Conservation (phyloP, 2,888 invertebrate genomes). For the Trilocha varians region DNA sequence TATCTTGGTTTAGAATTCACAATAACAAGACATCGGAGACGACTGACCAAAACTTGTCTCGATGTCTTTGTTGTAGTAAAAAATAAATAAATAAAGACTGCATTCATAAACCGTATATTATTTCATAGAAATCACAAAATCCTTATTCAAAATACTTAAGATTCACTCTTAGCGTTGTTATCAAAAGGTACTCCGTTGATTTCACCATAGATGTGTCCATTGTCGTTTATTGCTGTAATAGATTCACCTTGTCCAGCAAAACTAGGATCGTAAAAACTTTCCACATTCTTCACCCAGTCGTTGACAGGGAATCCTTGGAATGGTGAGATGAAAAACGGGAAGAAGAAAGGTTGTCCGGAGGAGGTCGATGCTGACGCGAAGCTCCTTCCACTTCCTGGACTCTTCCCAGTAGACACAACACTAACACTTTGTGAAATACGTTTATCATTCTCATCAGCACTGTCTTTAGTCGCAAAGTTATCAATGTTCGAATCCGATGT, state of each 20-base stretch:
- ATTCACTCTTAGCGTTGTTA: conserved; percentile 20
- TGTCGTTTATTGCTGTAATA: conserved; percentile 39
- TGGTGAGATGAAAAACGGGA: conserved; percentile 35
- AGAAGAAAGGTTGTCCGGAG: conserved; percentile 27
- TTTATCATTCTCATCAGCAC: conserved; percentile 9
- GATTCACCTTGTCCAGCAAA: conserved; percentile 26
- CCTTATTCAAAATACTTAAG: conserved; percentile 2
- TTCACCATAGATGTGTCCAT: conserved; percentile 41
- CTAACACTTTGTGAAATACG: conserved; percentile 27
- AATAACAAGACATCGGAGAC: conserved; percentile 38
- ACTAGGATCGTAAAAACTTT: conserved; percentile 32
- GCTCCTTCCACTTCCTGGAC: conserved; percentile 31
- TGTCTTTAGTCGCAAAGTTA: conserved; percentile 21
- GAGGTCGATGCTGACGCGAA: conserved; percentile 30
- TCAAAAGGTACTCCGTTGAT: conserved; percentile 34
- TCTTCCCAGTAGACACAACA: conserved; percentile 28
- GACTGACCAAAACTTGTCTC: conserved; percentile 49
- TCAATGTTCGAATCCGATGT: conserved; percentile 40
- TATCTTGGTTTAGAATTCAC: conserved; percentile 2
- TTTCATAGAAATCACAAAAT: not conserved
- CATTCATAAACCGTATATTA: conserved; percentile 9
- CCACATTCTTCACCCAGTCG: conserved; percentile 34
- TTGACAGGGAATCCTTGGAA: conserved; percentile 31
- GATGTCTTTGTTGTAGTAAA: conserved; percentile 27
- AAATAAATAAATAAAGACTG: conserved; percentile 30